Percentiles rank a stretch among this genome's conserved stretches.
These are phyloP conservation scores for Setophaga kirtlandii DNA, from an alignment of 2,113 vertebrate species.

Conservation along the genomic window DNA sequence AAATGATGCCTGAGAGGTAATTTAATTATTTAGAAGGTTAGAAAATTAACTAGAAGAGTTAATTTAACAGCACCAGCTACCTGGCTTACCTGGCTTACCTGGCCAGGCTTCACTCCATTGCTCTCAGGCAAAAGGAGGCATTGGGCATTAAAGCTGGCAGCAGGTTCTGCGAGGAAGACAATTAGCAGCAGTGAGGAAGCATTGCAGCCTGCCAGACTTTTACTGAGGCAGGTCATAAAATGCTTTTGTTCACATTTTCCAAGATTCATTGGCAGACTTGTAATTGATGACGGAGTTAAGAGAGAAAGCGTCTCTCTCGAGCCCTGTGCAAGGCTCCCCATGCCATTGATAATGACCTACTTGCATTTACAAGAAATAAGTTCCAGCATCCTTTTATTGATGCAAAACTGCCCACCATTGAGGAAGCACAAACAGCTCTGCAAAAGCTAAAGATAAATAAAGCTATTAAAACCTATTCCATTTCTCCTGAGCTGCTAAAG, in stretches of 20 bases:
- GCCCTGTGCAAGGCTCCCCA: background rate
- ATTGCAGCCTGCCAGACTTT: conserved; percentile 40
- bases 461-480: conserved; percentile 63
- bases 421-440: conserved; percentile 56
- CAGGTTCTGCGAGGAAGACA: background rate
- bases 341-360: conserved; percentile 61
- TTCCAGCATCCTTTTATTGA: conserved; percentile 69
- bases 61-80: background rate
- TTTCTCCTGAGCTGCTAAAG: conserved; percentile 69
- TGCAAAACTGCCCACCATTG: conserved; percentile 68
- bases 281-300: conserved; percentile 51
- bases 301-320: background rate
- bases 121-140: background rate
- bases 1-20: background rate
- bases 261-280: conserved; percentile 47
- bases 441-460: conserved; percentile 68
- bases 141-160: background rate
- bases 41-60: background rate
- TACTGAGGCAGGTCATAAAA: conserved; percentile 36
- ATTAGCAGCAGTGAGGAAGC: conserved; percentile 52
- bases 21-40: background rate
- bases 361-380: conserved; percentile 71
- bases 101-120: background rate
- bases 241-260: conserved; percentile 59
- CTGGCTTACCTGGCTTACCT: background rate